phyloP scores from a whole-genome alignment of 2,797 vertebrate genomes.

The Sparidentex hasta region DNA sequence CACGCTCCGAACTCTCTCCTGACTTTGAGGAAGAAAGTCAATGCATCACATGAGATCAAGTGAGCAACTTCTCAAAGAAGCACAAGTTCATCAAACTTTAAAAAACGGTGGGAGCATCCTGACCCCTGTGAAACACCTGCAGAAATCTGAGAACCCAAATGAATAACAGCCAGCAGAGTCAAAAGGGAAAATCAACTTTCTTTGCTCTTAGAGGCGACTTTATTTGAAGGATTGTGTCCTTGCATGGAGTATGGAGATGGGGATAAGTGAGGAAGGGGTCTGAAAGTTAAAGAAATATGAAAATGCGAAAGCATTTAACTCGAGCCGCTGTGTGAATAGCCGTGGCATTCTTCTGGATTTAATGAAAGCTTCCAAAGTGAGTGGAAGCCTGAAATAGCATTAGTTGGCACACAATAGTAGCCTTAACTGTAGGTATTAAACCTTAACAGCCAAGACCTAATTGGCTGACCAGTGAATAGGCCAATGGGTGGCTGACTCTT shows the following conservation, averaged over 20 bases:
- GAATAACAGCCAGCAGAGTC: slow-evolving; percentile 36
- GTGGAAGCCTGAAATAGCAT: slow-evolving; percentile 85
- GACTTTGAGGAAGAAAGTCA: slow-evolving; percentile 40
- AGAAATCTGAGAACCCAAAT: slow-evolving; percentile 47
- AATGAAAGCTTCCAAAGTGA: slow-evolving; percentile 83
- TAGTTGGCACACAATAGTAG: slow-evolving; percentile 81
- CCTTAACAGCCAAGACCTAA: slow-evolving; percentile 83
- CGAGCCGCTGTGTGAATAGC: slow-evolving; percentile 76
- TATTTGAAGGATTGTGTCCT: slow-evolving; percentile 74
- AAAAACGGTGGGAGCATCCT: slow-evolving; percentile 47
- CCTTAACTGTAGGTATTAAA: slow-evolving; percentile 87
- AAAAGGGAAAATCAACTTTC: slow-evolving; percentile 63
- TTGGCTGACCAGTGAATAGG: slow-evolving; percentile 83
- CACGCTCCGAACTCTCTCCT: slow-evolving; percentile 38
- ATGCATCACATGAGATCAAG: slow-evolving; percentile 57
- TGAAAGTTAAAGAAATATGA: slow-evolving; percentile 73
- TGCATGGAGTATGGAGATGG: slow-evolving; percentile 55
- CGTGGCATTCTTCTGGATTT: slow-evolving; percentile 84
- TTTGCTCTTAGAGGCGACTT: slow-evolving; percentile 73
- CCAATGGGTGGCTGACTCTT: slow-evolving; percentile 69
- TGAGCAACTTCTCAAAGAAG: slow-evolving; percentile 30
- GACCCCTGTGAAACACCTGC: slow-evolving; percentile 61
- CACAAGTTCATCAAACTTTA: slow-evolving; percentile 45
- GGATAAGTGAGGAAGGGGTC: slow-evolving; percentile 32
- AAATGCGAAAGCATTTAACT: slow-evolving; percentile 76